Percentiles rank a stretch among this genome's conserved stretches.
Evolutionary conservation across 2,888 invertebrate species (phyloP).

Genomic region (Andrena trimmerana): DNA sequence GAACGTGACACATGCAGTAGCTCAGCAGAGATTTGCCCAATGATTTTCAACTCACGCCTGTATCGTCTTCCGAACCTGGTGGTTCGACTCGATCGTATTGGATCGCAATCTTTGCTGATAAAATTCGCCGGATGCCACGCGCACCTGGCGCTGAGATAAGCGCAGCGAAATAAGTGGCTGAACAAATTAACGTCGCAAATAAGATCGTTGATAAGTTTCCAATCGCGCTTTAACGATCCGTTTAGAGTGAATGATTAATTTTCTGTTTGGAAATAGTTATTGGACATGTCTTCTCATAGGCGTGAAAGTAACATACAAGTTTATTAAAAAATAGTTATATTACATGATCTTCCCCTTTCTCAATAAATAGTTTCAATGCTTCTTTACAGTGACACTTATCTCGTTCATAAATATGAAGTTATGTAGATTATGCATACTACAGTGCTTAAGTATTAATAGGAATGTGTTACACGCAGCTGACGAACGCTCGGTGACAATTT

Average conservation of each 20-base stretch:
- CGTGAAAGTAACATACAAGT: neutral
- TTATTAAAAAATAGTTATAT: neutral
- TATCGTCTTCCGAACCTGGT: no score
- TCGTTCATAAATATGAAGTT: constrained; percentile 22
- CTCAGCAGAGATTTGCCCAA: neutral
- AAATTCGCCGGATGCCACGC: no score
- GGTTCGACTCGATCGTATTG: no score
- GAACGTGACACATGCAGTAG: constrained; percentile 37
- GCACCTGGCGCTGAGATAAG: no score
- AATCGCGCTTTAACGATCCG: no score
- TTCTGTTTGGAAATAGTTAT: neutral
- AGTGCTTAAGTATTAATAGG: neutral
- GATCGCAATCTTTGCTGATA: no score
- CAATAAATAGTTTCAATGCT: constrained; percentile 9
- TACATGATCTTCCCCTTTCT: neutral
- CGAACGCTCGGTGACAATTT: constrained; percentile 76
- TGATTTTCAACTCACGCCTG: neutral
- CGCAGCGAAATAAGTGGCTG: no score
- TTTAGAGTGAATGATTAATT: no score
- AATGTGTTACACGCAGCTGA: constrained; percentile 61
- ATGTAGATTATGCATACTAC: neutral
- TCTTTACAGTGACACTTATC: neutral
- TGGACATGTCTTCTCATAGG: neutral
- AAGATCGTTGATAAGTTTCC: no score
- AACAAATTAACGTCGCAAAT: no score